phyloP scores from a whole-genome alignment of 2,797 vertebrate species.

The Pelodytes ibericus region DNA sequence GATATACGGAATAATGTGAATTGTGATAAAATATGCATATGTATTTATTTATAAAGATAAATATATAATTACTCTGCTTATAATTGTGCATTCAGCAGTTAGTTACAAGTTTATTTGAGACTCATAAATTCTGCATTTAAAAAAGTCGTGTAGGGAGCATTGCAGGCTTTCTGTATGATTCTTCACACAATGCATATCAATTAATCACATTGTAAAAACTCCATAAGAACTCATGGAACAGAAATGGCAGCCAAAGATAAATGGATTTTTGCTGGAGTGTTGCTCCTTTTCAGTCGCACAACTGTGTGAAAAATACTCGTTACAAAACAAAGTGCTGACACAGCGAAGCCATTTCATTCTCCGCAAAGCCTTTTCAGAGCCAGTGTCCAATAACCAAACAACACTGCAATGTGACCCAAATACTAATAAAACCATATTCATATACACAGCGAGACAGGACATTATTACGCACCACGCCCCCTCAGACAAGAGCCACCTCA shows the following conservation, averaged over 20 bases:
- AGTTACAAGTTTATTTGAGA: conserved; percentile 49
- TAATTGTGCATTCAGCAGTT: conserved; percentile 55
- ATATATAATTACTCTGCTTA: conserved; percentile 53
- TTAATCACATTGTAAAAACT: conserved; percentile 78
- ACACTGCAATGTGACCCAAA: conserved; percentile 96
- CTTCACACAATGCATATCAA: conserved; percentile 76
- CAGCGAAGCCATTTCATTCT: conserved; percentile 98
- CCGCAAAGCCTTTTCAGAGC: conserved; percentile 97
- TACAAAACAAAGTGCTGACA: conserved; percentile 91
- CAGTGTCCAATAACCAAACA: conserved; percentile 93
- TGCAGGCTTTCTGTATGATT: conserved; percentile 68
- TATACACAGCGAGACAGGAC: conserved; percentile 71
- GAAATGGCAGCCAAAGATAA: conserved; percentile 77
- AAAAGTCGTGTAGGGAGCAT: neutral
- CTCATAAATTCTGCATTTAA: conserved; percentile 44
- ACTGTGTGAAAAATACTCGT: conserved; percentile 98
- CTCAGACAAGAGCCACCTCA: conserved; percentile 79
- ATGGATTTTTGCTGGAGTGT: conserved; percentile 87
- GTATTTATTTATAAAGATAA: conserved; percentile 56
- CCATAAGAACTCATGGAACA: conserved; percentile 73
- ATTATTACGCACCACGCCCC: conserved; percentile 78
- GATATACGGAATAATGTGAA: conserved; percentile 54
- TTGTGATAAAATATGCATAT: conserved; percentile 56
- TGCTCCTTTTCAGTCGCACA: conserved; percentile 94
- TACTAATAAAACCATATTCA: conserved; percentile 89